A percentile compares a stretch with the other conserved stretches of the same genome.
These are phyloP conservation scores for Xiphophorus maculatus DNA, from an alignment of 2,113 vertebrate genomes.

Conservation along the genomic window DNA sequence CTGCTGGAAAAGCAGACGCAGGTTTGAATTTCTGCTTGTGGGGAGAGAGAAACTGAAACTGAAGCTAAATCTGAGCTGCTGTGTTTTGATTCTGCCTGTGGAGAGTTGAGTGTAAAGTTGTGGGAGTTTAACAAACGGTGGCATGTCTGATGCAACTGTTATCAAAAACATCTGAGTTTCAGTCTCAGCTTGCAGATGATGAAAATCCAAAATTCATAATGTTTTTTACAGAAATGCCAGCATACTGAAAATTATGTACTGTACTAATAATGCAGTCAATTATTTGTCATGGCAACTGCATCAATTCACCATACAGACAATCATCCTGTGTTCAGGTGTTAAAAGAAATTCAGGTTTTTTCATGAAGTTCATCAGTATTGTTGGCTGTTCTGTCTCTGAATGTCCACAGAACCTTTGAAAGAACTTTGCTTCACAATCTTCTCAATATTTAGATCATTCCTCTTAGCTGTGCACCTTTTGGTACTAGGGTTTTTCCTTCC, in stretches of 20 bases:
- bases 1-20: slow-evolving; percentile 23
- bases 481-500: too few species aligned
- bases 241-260: neutral
- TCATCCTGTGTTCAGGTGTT: too few species aligned
- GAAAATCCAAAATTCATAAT: neutral
- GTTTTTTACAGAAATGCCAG: neutral
- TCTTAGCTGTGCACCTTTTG: too few species aligned
- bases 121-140: slow-evolving; percentile 11
- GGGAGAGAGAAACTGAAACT: slow-evolving; percentile 22
- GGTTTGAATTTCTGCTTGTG: neutral
- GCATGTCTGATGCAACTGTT: slow-evolving; percentile 19
- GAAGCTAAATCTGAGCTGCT: slow-evolving; percentile 10
- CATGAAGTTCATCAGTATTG: too few species aligned
- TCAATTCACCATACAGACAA: too few species aligned
- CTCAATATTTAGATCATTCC: too few species aligned
- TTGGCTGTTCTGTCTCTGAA: too few species aligned
- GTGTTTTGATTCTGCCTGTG: slow-evolving; percentile 7
- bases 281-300: neutral
- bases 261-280: neutral
- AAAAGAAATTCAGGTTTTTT: too few species aligned
- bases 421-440: too few species aligned
- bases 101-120: slow-evolving; percentile 12
- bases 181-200: neutral
- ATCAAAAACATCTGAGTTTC: neutral
- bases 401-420: too few species aligned